Conservation (phyloP, 2,888 invertebrate genomes). For the Hedychridium roseum region DNA sequence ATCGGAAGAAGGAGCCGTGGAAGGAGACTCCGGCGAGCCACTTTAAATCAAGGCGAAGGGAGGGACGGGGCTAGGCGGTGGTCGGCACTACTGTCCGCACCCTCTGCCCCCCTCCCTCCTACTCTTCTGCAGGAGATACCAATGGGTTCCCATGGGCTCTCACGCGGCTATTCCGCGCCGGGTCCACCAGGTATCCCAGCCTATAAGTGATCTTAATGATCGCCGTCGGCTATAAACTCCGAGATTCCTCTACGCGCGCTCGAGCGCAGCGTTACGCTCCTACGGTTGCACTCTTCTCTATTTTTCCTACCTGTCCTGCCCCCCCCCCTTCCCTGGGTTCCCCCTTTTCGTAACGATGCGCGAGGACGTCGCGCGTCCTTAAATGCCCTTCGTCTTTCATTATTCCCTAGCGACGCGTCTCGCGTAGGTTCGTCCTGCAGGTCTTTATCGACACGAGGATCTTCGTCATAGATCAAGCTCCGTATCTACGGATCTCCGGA, state of each 20-base stretch:
- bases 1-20: conserved; percentile 1
- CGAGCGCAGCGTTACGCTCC: conserved; percentile 12
- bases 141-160: conserved; percentile 17
- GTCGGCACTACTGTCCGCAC: conserved; percentile 2
- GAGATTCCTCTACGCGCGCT: conserved; percentile 22
- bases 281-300: conserved; percentile 2
- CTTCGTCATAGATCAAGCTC: no score
- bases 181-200: conserved; percentile 22
- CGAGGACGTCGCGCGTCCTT: no score
- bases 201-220: conserved; percentile 36
- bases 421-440: no score
- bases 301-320: no score
- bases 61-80: conserved; percentile 17
- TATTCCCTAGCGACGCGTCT: no score
- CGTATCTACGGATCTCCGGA: no score
- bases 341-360: no score
- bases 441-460: no score
- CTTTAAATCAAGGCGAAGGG: conserved; percentile 12
- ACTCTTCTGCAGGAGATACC: conserved; percentile 12
- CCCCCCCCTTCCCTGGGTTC: no score
- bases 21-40: no score
- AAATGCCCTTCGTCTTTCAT: no score
- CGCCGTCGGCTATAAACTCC: conserved; percentile 23
- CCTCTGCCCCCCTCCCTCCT: conserved; percentile 7
- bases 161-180: conserved; percentile 4